phyloP scores from a whole-genome alignment of 2,113 vertebrate species.

The Eira barbara region DNA sequence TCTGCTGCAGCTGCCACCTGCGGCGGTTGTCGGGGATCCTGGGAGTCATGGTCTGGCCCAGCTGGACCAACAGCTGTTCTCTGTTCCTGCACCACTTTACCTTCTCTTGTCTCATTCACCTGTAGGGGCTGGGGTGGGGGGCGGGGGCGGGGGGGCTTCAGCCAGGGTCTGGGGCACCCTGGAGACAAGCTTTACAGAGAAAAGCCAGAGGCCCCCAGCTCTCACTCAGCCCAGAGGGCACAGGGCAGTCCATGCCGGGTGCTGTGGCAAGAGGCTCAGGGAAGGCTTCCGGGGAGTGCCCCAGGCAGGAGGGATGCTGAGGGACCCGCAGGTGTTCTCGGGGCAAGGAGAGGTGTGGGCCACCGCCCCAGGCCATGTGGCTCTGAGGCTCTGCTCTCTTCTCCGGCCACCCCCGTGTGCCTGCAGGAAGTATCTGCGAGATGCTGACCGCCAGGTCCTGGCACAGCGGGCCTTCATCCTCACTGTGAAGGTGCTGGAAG shows the following conservation, averaged over 20 bases:
- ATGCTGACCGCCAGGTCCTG: slow-evolving; percentile 98
- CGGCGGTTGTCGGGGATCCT: background rate
- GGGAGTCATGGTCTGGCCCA: background rate
- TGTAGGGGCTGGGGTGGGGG: background rate
- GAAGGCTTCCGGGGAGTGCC: background rate
- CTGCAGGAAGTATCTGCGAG: slow-evolving; percentile 95
- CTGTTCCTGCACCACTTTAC: background rate
- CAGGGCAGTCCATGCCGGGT: background rate
- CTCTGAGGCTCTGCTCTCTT: background rate
- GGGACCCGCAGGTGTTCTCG: accelerated
- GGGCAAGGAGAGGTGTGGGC: background rate
- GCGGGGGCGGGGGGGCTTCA: too few relatives aligned
- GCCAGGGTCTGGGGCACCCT: background rate
- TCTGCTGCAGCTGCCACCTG: background rate
- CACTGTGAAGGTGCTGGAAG: slow-evolving; percentile 97
- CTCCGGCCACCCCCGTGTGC: background rate
- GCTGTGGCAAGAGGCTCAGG: background rate
- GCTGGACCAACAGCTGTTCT: background rate
- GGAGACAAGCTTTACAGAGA: background rate
- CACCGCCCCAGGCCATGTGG: accelerated
- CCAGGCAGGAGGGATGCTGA: background rate
- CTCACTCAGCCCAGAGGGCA: background rate
- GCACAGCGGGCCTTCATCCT: slow-evolving; percentile 96
- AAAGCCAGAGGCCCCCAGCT: too few relatives aligned
- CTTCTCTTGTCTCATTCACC: background rate